These are phyloP conservation scores for Danio albolineatus DNA, from an alignment of 2,797 vertebrate genomes.

Conservation along the genomic window DNA sequence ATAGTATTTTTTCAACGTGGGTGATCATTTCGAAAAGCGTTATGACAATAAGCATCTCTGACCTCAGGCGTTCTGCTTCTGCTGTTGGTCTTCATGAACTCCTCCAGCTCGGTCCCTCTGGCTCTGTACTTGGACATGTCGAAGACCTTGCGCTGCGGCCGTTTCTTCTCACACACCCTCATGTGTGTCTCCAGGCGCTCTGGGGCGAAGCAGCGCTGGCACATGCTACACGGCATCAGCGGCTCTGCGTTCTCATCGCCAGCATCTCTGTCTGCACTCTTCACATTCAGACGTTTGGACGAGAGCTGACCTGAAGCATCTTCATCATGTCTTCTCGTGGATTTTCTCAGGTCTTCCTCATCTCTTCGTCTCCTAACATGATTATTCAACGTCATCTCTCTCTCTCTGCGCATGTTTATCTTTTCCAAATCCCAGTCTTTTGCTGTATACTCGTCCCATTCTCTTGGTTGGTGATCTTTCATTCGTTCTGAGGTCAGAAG, in stretches of 20 bases:
- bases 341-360: constrained; percentile 29
- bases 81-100: constrained; percentile 75
- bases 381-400: constrained; percentile 17
- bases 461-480: neutral
- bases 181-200: constrained; percentile 82
- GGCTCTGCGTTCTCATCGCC: neutral
- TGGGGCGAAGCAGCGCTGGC: constrained; percentile 78
- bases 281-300: neutral
- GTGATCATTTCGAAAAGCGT: too few relatives aligned
- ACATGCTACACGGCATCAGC: constrained; percentile 78
- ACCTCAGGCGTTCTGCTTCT: constrained; percentile 68
- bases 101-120: constrained; percentile 82
- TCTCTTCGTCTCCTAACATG: constrained; percentile 36
- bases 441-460: neutral
- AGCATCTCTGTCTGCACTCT: neutral
- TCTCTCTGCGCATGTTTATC: neutral
- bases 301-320: neutral
- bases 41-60: constrained; percentile 29
- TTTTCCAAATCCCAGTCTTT: constrained; percentile 17
- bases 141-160: constrained; percentile 80
- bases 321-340: neutral
- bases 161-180: constrained; percentile 78
- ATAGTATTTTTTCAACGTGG: too few relatives aligned
- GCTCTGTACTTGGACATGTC: constrained; percentile 80
- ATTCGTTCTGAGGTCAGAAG: constrained; percentile 15